These are phyloP conservation scores for Dipodomys stephensi DNA, from an alignment of 2,113 vertebrate species.

Conservation along the genomic window DNA sequence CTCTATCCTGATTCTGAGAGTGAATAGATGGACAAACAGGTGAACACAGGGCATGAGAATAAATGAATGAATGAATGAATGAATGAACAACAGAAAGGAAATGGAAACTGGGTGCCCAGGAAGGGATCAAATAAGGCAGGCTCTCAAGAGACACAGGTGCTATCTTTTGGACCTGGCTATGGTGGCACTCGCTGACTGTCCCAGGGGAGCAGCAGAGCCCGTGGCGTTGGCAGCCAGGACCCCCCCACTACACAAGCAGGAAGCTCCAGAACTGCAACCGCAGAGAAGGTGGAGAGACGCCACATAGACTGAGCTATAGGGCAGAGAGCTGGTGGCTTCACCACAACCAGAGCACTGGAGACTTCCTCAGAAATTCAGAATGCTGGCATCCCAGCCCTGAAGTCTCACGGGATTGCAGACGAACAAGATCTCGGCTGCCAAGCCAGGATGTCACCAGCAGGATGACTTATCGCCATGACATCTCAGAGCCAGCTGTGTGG, in stretches of 20 bases:
- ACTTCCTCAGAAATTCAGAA: not conserved
- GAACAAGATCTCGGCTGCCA: constrained; percentile 5
- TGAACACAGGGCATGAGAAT: not conserved
- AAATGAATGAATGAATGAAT: no score
- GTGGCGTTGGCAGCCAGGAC: not conserved
- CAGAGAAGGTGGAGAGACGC: not conserved
- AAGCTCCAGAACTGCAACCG: not conserved
- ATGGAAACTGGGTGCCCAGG: not conserved
- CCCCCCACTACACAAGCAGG: rapidly evolving
- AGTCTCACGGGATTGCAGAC: not conserved
- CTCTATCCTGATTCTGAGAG: not conserved
- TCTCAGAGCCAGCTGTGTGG: not conserved
- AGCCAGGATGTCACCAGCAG: not conserved
- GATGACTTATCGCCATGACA: not conserved
- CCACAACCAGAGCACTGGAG: rapidly evolving
- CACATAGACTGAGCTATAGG: rapidly evolving
- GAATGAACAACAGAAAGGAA: not conserved
- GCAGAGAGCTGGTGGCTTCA: not conserved
- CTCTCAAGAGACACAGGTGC: rapidly evolving
- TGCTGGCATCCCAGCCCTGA: not conserved
- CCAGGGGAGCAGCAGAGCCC: not conserved
- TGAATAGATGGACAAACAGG: not conserved
- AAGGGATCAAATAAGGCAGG: not conserved
- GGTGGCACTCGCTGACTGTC: no score
- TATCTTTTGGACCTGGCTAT: rapidly evolving